Base-by-base conservation (phyloP, 2,797 vertebrate genomes). In the Halcyon badia region DNA sequence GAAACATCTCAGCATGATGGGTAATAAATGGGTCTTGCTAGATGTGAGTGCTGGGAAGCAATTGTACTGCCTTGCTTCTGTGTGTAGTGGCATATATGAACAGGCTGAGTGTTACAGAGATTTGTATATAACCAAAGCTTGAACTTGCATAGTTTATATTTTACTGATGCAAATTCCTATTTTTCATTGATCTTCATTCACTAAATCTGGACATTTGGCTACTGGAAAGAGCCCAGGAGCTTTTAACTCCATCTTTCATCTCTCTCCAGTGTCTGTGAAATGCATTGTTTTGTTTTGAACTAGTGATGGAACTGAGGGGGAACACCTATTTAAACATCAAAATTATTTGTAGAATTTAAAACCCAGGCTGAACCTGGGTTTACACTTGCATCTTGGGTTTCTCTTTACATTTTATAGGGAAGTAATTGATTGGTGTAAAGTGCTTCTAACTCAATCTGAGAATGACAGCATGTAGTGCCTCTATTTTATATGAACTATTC, bases 401-500 rank as follows among this genome's bases (percentile, higher is more conserved):
- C 24, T 22, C 19, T 91, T 88, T 86, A 41, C 5, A 37, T 89
- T 98, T 95, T 70, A 68, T 71, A 95, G 86, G 51, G 62, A 93
- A 94, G 44, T 83, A 89, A 93, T 60, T 52, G 78, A 92, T 88
- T 42, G 2, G 1, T 24, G 49, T 92, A 72, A 97, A 95, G 82
- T 19, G 12, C 42, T 97, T 88, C 81, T 77, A 24, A 73, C 95
- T 92, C 94, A 80, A 84, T 57, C 84, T 58, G 75, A 95, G 82
- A 97, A 94, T 28, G 13, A 75, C 76, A 92, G 56, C 42, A 89
- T 41, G n/a, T 51, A 95, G 51, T 35, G 46, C 56, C 93, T 93
- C 91, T 96, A 95, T 96, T 95, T 97, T 89, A 91, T 84, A 83
- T 71, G 75, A 96, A 49, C 62, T 87, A 84, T 96, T 97, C 57